These are phyloP conservation scores for Ditula angustiorana DNA, from an alignment of 2,888 invertebrate genomes.

Conservation along the genomic window DNA sequence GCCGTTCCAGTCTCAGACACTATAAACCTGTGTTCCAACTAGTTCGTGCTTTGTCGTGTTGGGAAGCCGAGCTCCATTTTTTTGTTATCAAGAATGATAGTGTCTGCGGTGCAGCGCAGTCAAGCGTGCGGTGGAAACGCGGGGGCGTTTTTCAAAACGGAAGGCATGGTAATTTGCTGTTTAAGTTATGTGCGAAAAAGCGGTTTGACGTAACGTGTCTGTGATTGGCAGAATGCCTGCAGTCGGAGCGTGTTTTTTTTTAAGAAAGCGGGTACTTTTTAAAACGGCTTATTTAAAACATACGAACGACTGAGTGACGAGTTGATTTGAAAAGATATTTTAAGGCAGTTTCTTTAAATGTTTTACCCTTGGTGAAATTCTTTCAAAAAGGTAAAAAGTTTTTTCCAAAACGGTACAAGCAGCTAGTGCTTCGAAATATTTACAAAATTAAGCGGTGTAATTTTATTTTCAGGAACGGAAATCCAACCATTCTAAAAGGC, in stretches of 20 bases:
- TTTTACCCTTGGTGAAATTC: too few relatives aligned
- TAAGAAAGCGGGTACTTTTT: neutral
- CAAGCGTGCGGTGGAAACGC: conserved; percentile 34
- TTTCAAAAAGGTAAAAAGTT: too few relatives aligned
- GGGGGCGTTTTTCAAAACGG: conserved; percentile 37
- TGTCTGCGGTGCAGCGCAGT: conserved; percentile 41
- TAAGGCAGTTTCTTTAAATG: neutral
- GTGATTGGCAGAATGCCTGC: conserved; percentile 29
- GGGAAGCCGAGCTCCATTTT: conserved; percentile 36
- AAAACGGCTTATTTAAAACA: neutral
- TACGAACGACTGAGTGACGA: neutral
- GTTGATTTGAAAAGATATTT: neutral
- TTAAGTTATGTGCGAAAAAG: conserved; percentile 36
- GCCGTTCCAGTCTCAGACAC: conserved; percentile 27
- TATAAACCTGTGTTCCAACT: neutral
- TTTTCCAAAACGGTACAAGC: too few relatives aligned
- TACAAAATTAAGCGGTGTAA: too few relatives aligned
- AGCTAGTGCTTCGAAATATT: too few relatives aligned
- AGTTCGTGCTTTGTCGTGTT: conserved; percentile 4
- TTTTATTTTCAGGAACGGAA: too few relatives aligned
- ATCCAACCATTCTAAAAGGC: too few relatives aligned
- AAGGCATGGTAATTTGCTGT: conserved; percentile 34
- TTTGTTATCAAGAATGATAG: conserved; percentile 49
- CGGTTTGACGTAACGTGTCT: conserved; percentile 26
- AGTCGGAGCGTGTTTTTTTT: conserved; percentile 6